A percentile compares a stretch with the other conserved stretches of the same genome.
Evolutionary conservation across 1,140 invertebrate genomes (phyloP).

Genomic region (Drosophila pallidifrons): DNA sequence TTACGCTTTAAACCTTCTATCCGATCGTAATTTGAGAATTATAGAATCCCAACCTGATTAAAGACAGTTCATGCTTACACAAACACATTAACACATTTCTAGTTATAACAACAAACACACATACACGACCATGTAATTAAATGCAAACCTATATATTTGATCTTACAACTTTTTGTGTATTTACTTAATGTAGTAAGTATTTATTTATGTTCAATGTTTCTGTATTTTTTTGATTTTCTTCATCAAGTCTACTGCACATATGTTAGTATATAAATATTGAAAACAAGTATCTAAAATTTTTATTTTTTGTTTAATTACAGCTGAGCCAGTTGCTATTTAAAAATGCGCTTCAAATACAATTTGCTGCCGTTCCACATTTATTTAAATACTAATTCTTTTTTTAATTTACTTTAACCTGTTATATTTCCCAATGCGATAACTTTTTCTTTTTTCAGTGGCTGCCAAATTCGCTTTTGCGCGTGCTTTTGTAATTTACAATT

Average conservation of each 20-base stretch:
- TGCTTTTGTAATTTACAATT: conserved; percentile 41
- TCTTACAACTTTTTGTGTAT: conserved; percentile 79
- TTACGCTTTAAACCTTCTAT: too few relatives aligned
- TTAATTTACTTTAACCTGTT: conserved; percentile 34
- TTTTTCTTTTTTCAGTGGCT: conserved; percentile 44
- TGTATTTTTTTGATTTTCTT: conserved; percentile 22
- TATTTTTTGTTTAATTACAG: conserved; percentile 70
- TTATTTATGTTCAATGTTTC: conserved; percentile 65
- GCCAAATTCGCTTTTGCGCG: conserved; percentile 48
- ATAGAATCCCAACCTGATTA: too few relatives aligned
- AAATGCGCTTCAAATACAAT: conserved; percentile 63
- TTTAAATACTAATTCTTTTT: conserved; percentile 18
- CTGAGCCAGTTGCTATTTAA: conserved; percentile 73
- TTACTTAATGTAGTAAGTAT: conserved; percentile 83
- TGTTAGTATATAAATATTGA: conserved; percentile 14
- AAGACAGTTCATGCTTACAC: too few relatives aligned
- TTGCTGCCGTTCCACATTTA: conserved; percentile 54
- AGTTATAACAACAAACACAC: too few relatives aligned
- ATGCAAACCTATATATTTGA: not conserved
- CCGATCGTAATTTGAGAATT: too few relatives aligned
- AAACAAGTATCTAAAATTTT: conserved; percentile 47
- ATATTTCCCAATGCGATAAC: not conserved
- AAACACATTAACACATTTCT: too few relatives aligned
- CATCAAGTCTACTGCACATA: conserved; percentile 50
- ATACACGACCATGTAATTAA: too few relatives aligned